Evolutionary conservation across 2,797 vertebrate genomes (phyloP).

Genomic region (Spondyliosoma cantharus): DNA sequence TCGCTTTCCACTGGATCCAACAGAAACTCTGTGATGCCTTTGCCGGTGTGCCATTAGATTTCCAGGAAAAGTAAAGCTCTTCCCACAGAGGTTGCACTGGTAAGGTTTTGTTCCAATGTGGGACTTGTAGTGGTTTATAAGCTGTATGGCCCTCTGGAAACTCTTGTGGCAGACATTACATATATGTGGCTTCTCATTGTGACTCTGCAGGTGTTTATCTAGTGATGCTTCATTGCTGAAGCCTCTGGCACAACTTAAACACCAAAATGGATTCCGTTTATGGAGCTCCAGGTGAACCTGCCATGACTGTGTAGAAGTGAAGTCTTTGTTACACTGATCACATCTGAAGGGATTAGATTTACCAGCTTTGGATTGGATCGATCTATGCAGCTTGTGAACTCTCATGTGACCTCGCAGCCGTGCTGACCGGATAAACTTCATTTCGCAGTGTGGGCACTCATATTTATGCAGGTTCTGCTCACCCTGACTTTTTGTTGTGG

Average conservation of each 20-base stretch:
- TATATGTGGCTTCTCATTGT: conserved; percentile 49
- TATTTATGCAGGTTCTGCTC: conserved; percentile 28
- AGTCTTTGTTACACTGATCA: conserved; percentile 72
- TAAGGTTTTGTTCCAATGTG: conserved; percentile 48
- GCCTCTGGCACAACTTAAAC: conserved; percentile 71
- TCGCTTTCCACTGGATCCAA: neutral
- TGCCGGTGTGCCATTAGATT: conserved; percentile 52
- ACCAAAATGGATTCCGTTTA: conserved; percentile 71
- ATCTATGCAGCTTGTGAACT: conserved; percentile 41
- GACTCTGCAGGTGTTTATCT: conserved; percentile 68
- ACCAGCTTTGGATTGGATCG: no score
- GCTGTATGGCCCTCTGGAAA: conserved; percentile 35
- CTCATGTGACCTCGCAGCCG: conserved; percentile 67
- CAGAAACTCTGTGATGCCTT: conserved; percentile 24
- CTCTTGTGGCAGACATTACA: conserved; percentile 66
- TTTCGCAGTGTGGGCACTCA: conserved; percentile 73
- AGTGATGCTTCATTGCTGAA: conserved; percentile 63
- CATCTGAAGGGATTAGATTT: conserved; percentile 46
- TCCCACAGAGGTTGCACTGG: conserved; percentile 63
- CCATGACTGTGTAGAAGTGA: conserved; percentile 51
- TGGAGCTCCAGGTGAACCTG: conserved; percentile 67
- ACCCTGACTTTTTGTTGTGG: fast-evolving
- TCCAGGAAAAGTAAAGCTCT: conserved; percentile 50
- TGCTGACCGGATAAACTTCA: conserved; percentile 53
- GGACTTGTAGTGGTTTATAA: conserved; percentile 49